Base-by-base conservation (phyloP, 2,797 vertebrate species). In the Myripristis murdjan region DNA sequence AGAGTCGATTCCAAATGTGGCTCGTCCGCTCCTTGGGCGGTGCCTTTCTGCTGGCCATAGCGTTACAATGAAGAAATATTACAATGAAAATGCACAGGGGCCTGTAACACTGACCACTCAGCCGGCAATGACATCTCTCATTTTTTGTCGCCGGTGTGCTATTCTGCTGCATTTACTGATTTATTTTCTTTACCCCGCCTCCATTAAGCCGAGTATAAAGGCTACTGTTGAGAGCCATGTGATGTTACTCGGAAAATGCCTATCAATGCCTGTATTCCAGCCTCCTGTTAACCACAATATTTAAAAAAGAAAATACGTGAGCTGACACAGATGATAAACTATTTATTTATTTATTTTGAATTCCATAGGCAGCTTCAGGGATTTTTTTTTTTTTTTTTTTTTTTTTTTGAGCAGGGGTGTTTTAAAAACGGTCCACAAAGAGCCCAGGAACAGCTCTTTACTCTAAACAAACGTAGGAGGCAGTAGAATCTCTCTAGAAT, bases 401-500 rank as follows among this genome's bases (percentile, higher is more conserved):
- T n/a, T n/a, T n/a, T 23, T 23, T 5, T 14, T 14, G 37, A 15
- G 12, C 37, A 41, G 3, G 39, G 39, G 3, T 41, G 39, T 15
- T 41, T 52, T 18, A 20, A 68, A n/a, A 54, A 41, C 8, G 24
- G 47, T 23, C 44, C 33, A 37, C 24, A 71, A 75, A 49, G 44
- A 62, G 35, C 62, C 56, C 53, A 66, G 62, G 44, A 61, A 82
- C 44, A 73, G 83, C 75, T 89, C 77, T 85, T 83, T 79, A 63
- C 89, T 95, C 95, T 90, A 93, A 95, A 95, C 94, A 90, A 87
- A 95, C 93, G 94, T 96, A 95, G 95, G 96, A 97, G 97, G 96
- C 95, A 86, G 91, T 69, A 96, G 95, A 92, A 95, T 96, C 92
- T 94, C 96, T 98, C 97, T 93, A 95, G 98, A 99, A 99, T 95